phyloP scores from a whole-genome alignment of 1,140 invertebrate genomes.

The Diorhabda sublineata region DNA sequence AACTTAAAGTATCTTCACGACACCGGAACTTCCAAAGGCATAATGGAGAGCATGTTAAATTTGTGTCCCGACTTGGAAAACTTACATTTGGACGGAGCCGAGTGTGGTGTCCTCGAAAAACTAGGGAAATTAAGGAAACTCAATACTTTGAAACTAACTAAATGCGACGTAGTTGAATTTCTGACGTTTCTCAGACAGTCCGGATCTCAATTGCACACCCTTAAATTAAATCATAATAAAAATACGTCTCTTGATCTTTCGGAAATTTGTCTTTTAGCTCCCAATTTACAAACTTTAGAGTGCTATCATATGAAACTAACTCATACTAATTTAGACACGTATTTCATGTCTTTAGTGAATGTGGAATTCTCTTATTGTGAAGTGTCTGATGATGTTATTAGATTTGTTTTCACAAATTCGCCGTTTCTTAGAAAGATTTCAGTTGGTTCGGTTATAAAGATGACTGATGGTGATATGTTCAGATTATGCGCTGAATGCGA shows the following conservation, averaged over 20 bases:
- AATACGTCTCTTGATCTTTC: conserved; percentile 56
- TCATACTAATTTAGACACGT: conserved; percentile 54
- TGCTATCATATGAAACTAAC: conserved; percentile 59
- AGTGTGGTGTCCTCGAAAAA: conserved; percentile 51
- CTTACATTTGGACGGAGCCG: conserved; percentile 58
- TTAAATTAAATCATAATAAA: conserved; percentile 58
- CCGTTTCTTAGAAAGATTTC: conserved; percentile 58
- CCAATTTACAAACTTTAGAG: conserved; percentile 55
- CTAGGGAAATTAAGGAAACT: conserved; percentile 52
- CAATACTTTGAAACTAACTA: conserved; percentile 58
- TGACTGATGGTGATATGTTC: conserved; percentile 60
- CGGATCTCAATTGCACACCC: conserved; percentile 53
- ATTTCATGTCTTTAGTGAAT: conserved; percentile 57
- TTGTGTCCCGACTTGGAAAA: conserved; percentile 58
- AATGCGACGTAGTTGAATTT: conserved; percentile 56
- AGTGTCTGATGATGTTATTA: conserved; percentile 52
- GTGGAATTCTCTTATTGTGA: conserved; percentile 61
- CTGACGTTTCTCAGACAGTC: conserved; percentile 53
- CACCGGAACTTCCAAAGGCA: conserved; percentile 53
- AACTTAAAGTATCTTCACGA: conserved; percentile 61
- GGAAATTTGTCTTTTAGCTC: conserved; percentile 44
- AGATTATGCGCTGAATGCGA: conserved; percentile 49
- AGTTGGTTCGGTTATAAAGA: conserved; percentile 56
- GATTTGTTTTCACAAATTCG: conserved; percentile 55
- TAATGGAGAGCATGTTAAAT: conserved; percentile 54